Evolutionary conservation across 92 coral and sea anemone species (phyloP).

Genomic region (Phenganax subtilis): DNA sequence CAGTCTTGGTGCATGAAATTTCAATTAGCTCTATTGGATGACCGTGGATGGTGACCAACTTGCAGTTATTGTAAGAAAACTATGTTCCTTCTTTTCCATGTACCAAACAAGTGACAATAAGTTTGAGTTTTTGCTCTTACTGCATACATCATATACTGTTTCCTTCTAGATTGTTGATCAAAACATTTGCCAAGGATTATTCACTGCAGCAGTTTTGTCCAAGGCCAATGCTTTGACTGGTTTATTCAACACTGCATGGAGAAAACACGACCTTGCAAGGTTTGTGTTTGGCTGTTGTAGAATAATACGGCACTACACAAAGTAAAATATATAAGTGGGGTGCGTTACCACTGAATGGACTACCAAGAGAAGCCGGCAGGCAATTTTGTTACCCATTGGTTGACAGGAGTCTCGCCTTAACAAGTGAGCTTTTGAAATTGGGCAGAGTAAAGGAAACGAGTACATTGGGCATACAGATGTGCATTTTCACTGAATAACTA

Average conservation of each 20-base stretch:
- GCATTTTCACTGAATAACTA: neutral
- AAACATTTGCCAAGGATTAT: constrained; percentile 65
- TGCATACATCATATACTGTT: neutral
- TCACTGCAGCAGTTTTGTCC: constrained; percentile 62
- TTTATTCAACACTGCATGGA: constrained; percentile 94
- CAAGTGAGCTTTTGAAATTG: too few relatives aligned
- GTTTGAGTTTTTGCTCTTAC: too few relatives aligned
- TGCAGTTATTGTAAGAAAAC: neutral
- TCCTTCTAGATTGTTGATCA: constrained; percentile 64
- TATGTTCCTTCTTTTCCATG: neutral
- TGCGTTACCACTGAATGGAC: too few relatives aligned
- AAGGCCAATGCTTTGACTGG: constrained; percentile 77
- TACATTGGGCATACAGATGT: too few relatives aligned
- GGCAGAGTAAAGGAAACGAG: too few relatives aligned
- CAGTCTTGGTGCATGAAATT: neutral
- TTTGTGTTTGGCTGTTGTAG: constrained; percentile 14
- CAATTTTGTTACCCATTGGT: too few relatives aligned
- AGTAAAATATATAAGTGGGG: neutral
- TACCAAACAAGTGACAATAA: too few relatives aligned
- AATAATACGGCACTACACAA: neutral
- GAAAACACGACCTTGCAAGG: constrained; percentile 97
- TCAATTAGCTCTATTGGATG: too few relatives aligned
- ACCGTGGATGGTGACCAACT: too few relatives aligned
- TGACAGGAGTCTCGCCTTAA: too few relatives aligned
- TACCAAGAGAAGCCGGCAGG: too few relatives aligned